phyloP scores from a whole-genome alignment of 2,888 invertebrate genomes.

The Calephelis perditalis region DNA sequence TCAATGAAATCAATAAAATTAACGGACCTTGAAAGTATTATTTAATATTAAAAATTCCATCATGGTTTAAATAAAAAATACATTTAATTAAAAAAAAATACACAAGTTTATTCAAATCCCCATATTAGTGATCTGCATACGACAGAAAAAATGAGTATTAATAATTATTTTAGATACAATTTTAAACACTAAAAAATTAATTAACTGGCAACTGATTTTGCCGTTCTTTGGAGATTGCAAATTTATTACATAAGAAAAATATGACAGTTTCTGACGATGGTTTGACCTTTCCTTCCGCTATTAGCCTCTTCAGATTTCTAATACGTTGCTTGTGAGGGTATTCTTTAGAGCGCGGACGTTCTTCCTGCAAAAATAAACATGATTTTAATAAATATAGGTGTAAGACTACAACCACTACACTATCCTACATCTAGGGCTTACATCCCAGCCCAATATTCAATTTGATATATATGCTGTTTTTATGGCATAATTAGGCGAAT shows the following conservation, averaged over 20 bases:
- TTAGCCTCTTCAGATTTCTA: constrained; percentile 72
- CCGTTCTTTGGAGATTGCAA: constrained; percentile 65
- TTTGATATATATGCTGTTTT: no score
- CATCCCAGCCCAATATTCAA: no score
- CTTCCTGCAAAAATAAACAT: constrained; percentile 28
- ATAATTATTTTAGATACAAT: background rate
- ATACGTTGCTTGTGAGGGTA: constrained; percentile 81
- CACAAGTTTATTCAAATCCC: background rate
- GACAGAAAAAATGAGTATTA: background rate
- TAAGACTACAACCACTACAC: no score
- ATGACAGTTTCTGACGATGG: constrained; percentile 69
- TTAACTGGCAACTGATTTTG: constrained; percentile 37
- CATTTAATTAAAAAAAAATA: no score
- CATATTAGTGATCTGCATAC: background rate
- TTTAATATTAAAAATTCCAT: no score
- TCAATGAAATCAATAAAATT: no score
- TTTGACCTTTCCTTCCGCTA: constrained; percentile 65
- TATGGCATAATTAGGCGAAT: no score
- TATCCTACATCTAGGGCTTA: no score
- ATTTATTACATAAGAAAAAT: constrained; percentile 74
- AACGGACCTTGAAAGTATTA: no score
- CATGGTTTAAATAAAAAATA: no score
- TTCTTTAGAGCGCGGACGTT: constrained; percentile 50
- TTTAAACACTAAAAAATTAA: background rate
- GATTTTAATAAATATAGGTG: no score